These are phyloP conservation scores for Melieria picta DNA, from an alignment of 2,888 invertebrate species.

Conservation along the genomic window DNA sequence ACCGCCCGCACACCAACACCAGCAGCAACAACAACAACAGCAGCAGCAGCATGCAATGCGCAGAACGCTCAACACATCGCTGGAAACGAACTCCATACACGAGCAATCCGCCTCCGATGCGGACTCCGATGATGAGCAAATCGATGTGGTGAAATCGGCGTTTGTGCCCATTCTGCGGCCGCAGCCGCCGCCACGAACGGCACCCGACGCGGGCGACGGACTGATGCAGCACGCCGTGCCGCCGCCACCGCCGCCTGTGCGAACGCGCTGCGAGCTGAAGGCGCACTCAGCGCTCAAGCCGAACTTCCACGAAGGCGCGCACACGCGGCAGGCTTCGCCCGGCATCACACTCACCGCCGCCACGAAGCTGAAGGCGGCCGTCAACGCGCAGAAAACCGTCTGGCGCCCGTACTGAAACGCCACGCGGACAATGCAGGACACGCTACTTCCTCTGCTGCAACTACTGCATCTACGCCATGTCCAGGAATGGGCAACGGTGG, in stretches of 20 bases:
- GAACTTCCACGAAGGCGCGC: slow-evolving; percentile 65
- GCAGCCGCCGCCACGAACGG: slow-evolving; percentile 58
- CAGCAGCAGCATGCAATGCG: neutral
- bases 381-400: slow-evolving; percentile 73
- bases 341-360: slow-evolving; percentile 66
- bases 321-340: slow-evolving; percentile 51
- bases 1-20: slow-evolving; percentile 43
- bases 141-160: slow-evolving; percentile 80
- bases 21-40: slow-evolving; percentile 4
- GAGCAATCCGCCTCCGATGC: slow-evolving; percentile 69
- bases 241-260: slow-evolving; percentile 70
- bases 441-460: too few relatives aligned
- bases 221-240: slow-evolving; percentile 61
- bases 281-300: slow-evolving; percentile 70
- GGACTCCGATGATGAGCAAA: slow-evolving; percentile 75
- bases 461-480: neutral
- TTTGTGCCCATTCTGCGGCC: slow-evolving; percentile 73
- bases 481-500: neutral
- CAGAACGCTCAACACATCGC: slow-evolving; percentile 67
- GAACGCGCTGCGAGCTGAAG: slow-evolving; percentile 69
- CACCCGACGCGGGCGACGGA: slow-evolving; percentile 67
- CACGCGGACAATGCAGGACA: slow-evolving; percentile 8
- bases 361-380: slow-evolving; percentile 71
- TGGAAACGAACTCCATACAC: slow-evolving; percentile 73
- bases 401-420: slow-evolving; percentile 76